phyloP scores from a whole-genome alignment of 2,797 vertebrate genomes.

The Acrossocheilus fasciatus region DNA sequence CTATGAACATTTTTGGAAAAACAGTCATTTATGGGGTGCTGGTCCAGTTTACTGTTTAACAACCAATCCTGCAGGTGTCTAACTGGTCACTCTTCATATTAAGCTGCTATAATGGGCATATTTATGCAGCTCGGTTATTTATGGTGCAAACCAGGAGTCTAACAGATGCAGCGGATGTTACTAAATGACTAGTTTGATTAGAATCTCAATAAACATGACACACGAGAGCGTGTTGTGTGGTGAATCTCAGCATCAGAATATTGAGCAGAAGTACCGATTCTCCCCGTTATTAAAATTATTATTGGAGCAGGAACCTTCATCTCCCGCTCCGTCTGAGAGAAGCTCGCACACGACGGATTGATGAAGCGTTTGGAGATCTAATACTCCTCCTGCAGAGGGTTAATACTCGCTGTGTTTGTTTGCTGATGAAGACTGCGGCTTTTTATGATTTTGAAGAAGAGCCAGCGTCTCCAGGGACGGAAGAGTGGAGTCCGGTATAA shows the following conservation, averaged over 20 bases:
- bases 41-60: slow-evolving; percentile 22
- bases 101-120: slow-evolving; percentile 59
- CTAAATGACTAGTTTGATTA: slow-evolving; percentile 45
- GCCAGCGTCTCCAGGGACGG: slow-evolving; percentile 59
- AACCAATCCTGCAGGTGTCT: background rate
- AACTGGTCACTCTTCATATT: background rate
- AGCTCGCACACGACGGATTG: background rate
- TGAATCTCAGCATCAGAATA: background rate
- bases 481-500: slow-evolving; percentile 62
- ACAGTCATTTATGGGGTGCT: background rate
- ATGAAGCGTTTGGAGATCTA: background rate
- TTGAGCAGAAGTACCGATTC: background rate
- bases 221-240: background rate
- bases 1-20: background rate
- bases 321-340: background rate
- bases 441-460: slow-evolving; percentile 62
- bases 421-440: slow-evolving; percentile 29
- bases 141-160: slow-evolving; percentile 73
- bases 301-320: background rate
- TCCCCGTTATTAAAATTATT: background rate
- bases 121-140: slow-evolving; percentile 74
- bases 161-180: slow-evolving; percentile 67
- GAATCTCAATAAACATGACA: slow-evolving; percentile 59
- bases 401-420: slow-evolving; percentile 25
- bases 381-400: background rate